Conservation (phyloP, 2,797 vertebrate genomes). For the Sebastiscus albofasciatus region DNA sequence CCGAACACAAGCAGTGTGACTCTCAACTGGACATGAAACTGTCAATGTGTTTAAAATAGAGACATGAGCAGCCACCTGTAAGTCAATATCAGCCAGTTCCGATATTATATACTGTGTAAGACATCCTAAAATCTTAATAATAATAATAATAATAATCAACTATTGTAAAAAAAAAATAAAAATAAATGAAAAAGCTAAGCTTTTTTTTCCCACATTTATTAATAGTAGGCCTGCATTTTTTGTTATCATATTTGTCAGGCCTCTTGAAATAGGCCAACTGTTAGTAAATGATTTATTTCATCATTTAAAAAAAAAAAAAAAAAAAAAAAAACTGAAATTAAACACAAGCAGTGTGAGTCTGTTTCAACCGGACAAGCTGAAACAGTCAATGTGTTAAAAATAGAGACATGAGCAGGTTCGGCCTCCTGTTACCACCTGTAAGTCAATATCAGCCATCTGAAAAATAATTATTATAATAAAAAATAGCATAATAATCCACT, state of each 20-base stretch:
- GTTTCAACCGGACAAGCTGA: conserved; percentile 11
- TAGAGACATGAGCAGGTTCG: conserved; percentile 40
- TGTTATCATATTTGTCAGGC: no score
- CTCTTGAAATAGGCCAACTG: no score
- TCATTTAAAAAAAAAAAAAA: no score
- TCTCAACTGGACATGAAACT: conserved; percentile 14
- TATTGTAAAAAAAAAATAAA: no score
- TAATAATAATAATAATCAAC: no score
- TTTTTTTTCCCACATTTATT: no score
- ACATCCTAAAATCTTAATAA: no score
- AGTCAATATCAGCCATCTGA: background rate
- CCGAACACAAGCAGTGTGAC: background rate
- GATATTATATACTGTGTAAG: no score
- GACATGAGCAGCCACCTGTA: conserved; percentile 1
- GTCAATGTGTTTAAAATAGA: conserved; percentile 63
- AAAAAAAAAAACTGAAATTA: no score
- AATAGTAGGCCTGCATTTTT: no score
- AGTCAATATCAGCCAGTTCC: background rate
- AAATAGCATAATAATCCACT: background rate
- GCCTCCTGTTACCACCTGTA: background rate
- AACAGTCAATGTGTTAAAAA: conserved; percentile 57
- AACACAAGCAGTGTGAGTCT: conserved; percentile 1
- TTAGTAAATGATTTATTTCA: no score
- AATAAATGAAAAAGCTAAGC: no score
- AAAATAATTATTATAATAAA: background rate